Percentiles rank a stretch among this genome's conserved stretches.
Conservation (phyloP, 1,140 invertebrate species). For the Helicorthomorpha holstii region DNA sequence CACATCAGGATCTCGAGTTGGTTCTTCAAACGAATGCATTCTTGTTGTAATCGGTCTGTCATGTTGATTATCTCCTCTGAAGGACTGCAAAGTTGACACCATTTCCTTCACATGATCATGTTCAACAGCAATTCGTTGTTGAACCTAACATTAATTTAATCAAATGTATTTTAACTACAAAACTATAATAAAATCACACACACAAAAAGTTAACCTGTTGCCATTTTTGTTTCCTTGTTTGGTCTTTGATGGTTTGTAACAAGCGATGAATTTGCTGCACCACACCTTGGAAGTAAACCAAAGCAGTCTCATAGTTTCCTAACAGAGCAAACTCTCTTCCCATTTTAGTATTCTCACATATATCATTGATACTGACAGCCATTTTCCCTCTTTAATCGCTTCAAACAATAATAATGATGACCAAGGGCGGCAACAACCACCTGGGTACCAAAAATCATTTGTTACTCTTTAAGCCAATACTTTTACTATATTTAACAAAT, state of each 20-base stretch:
- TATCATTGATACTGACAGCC: slow-evolving; percentile 69
- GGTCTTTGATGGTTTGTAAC: slow-evolving; percentile 58
- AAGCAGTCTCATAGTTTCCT: slow-evolving; percentile 87
- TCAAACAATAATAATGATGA: no score
- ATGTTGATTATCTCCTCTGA: slow-evolving; percentile 38
- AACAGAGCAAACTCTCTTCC: slow-evolving; percentile 84
- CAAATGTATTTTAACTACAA: not conserved
- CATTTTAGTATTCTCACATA: slow-evolving; percentile 79
- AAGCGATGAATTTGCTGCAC: slow-evolving; percentile 75
- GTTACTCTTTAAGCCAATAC: no score
- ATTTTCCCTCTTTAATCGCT: no score
- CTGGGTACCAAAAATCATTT: no score
- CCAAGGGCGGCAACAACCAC: no score
- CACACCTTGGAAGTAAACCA: slow-evolving; percentile 88
- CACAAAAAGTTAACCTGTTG: slow-evolving; percentile 43
- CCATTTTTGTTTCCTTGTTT: slow-evolving; percentile 69
- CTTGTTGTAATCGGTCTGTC: slow-evolving; percentile 22
- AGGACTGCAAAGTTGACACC: slow-evolving; percentile 43
- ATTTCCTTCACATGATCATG: slow-evolving; percentile 79
- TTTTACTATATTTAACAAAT: no score
- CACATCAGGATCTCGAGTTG: slow-evolving; percentile 42
- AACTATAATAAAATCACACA: not conserved
- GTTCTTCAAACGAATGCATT: slow-evolving; percentile 38
- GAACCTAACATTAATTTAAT: slow-evolving; percentile 40
- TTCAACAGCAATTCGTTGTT: slow-evolving; percentile 73